Conservation (phyloP, 2,797 vertebrate genomes). For the Sylvilagus floridanus region DNA sequence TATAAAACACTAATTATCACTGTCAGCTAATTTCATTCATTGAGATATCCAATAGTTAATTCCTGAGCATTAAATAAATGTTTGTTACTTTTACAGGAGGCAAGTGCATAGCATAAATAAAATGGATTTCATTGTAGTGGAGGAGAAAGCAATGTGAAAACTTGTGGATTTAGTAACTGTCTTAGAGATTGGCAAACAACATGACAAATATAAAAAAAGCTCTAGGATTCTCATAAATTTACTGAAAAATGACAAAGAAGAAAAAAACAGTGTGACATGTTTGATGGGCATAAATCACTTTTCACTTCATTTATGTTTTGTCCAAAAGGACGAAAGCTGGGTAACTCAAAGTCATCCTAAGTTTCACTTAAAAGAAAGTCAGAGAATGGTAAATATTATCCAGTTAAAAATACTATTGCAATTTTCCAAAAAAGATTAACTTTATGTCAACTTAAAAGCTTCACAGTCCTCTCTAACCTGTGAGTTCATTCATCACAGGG, state of each 20-base stretch:
- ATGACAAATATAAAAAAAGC: not conserved
- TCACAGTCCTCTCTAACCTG: not conserved
- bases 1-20: not conserved
- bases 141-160: not conserved
- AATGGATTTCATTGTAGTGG: not conserved
- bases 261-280: not conserved
- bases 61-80: not conserved
- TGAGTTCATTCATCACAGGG: not conserved
- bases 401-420: constrained; percentile 5
- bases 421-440: not conserved
- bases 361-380: not conserved
- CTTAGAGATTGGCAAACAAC: not conserved
- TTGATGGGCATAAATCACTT: not conserved
- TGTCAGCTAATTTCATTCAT: not conserved
- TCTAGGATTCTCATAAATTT: not conserved
- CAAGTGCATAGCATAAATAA: not conserved
- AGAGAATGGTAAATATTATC: not conserved
- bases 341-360: not conserved
- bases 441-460: constrained; percentile 29
- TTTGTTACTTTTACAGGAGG: not conserved
- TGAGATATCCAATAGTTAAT: not conserved
- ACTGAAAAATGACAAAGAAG: not conserved
- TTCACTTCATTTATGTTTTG: not conserved
- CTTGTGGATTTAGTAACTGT: not conserved
- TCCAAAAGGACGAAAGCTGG: not conserved